A percentile compares a stretch with the other conserved stretches of the same genome.
phyloP scores from a whole-genome alignment of 1,140 invertebrate species.

The Lepidurus apus region DNA sequence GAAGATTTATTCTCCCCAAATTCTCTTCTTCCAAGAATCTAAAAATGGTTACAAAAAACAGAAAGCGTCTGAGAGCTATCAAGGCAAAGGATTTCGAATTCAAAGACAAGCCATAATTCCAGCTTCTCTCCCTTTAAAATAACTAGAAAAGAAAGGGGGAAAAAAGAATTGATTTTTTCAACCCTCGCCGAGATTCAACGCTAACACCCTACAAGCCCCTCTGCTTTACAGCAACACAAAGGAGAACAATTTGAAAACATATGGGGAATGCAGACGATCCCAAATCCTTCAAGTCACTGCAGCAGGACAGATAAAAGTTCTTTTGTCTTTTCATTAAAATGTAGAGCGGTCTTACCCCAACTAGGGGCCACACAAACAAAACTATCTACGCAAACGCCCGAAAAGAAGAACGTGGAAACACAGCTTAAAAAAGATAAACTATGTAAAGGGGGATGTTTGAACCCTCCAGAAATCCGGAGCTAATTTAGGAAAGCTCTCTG shows the following conservation, averaged over 20 bases:
- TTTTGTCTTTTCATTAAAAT: not conserved
- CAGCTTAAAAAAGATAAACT: not conserved
- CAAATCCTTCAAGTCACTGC: not conserved
- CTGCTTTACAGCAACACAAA: not conserved
- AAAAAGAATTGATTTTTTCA: no score
- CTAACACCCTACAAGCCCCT: no score
- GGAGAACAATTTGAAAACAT: not conserved
- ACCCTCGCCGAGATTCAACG: no score
- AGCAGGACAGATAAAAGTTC: not conserved
- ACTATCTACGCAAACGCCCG: not conserved
- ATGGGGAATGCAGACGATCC: not conserved
- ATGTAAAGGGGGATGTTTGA: no score
- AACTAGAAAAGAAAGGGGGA: no score
- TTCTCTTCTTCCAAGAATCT: no score
- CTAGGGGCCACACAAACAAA: not conserved
- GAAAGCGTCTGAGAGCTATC: no score
- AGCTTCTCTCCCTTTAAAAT: not conserved
- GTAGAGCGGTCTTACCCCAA: not conserved
- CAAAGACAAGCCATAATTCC: not conserved
- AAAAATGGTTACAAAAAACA: no score
- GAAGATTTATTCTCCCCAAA: no score
- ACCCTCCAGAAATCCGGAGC: not conserved
- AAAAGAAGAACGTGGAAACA: not conserved
- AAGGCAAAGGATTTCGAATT: not conserved
- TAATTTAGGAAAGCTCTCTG: not conserved